Conservation (phyloP, 2,113 vertebrate species). For the Gadus chalcogrammus region DNA sequence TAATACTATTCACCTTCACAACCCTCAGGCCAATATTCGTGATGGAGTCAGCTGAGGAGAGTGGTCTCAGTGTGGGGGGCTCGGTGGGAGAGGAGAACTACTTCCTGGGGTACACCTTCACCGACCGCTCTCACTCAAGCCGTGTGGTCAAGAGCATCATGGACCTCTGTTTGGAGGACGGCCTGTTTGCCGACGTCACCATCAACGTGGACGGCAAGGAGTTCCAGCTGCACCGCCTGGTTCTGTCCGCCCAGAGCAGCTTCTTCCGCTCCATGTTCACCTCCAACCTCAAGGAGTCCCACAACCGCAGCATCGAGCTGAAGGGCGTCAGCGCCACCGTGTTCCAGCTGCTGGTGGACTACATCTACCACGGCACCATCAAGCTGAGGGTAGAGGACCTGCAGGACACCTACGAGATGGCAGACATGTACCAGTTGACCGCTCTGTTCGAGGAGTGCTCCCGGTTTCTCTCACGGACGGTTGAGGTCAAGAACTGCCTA, state of each 20-base stretch:
- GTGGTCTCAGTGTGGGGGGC: constrained; percentile 75
- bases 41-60: constrained; percentile 88
- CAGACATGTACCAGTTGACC: constrained; percentile 97
- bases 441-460: constrained; percentile 97
- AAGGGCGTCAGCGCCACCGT: constrained; percentile 90
- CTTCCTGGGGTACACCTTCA: constrained; percentile 97
- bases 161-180: constrained; percentile 93
- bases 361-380: constrained; percentile 95
- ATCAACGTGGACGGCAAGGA: constrained; percentile 89
- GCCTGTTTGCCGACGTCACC: constrained; percentile 94
- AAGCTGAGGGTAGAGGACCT: constrained; percentile 91
- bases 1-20: no score
- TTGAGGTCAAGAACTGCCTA: constrained; percentile 93
- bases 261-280: constrained; percentile 99
- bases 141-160: constrained; percentile 96
- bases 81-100: constrained; percentile 91
- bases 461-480: constrained; percentile 92
- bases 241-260: constrained; percentile 96
- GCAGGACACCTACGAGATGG: constrained; percentile 97
- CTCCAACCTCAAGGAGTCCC: constrained; percentile 93
- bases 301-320: constrained; percentile 88
- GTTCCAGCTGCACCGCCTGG: constrained; percentile 92
- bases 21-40: constrained; percentile 15
- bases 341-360: constrained; percentile 94
- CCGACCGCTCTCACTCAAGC: constrained; percentile 90